Percentiles rank a stretch among this genome's conserved stretches.
These are phyloP conservation scores for Glareola pratincola DNA, from an alignment of 2,113 vertebrate species.

Conservation along the genomic window DNA sequence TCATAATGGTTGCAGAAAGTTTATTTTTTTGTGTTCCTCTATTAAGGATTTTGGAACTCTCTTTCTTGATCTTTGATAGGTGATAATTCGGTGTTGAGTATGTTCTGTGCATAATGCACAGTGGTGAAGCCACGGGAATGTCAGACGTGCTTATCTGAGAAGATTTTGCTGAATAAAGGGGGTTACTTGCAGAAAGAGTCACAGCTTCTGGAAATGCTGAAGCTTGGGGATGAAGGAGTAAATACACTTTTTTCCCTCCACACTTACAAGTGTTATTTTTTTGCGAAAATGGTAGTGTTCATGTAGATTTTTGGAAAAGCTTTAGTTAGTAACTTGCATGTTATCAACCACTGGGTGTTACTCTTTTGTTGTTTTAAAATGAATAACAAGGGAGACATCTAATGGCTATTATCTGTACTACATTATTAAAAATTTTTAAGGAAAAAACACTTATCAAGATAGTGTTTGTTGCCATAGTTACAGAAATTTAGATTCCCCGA, in stretches of 20 bases:
- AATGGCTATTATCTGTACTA: slow-evolving; percentile 18
- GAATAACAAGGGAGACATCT: slow-evolving; percentile 53
- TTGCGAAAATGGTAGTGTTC: neutral
- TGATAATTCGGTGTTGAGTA: neutral
- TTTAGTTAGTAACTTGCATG: neutral
- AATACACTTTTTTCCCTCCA: neutral
- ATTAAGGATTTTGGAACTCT: neutral
- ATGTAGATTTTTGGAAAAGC: neutral
- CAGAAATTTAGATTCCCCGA: neutral
- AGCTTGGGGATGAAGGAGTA: neutral
- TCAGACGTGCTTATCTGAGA: neutral
- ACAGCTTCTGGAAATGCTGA: neutral
- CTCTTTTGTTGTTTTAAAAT: neutral
- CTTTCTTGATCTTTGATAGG: neutral
- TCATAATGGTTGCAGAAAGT: neutral
- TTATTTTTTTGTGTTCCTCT: neutral
- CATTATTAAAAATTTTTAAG: neutral
- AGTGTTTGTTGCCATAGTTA: neutral
- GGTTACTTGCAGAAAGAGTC: neutral
- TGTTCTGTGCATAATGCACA: neutral
- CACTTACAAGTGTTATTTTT: rapidly evolving
- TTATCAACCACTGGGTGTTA: rapidly evolving
- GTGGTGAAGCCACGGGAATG: neutral
- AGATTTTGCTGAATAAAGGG: neutral
- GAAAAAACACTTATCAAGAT: neutral